Percentiles rank a stretch among this genome's conserved stretches.
Evolutionary conservation across 2,888 invertebrate species (phyloP).

Genomic region (Cheilosia vulpina): DNA sequence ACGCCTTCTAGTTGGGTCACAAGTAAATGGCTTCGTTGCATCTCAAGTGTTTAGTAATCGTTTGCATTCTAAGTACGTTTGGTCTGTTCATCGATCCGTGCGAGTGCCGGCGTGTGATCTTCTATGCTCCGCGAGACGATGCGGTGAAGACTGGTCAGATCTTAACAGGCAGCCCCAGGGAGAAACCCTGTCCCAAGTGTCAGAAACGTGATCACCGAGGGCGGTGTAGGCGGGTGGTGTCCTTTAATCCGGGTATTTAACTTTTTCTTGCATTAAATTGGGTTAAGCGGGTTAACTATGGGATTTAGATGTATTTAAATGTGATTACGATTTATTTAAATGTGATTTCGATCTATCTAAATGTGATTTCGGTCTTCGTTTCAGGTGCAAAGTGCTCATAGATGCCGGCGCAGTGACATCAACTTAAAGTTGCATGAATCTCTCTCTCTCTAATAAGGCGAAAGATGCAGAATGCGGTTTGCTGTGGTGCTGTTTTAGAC

Average conservation of each 20-base stretch:
- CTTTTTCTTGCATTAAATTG: background rate
- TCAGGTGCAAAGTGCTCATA: slow-evolving; percentile 42
- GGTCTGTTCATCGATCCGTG: slow-evolving; percentile 58
- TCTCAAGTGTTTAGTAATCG: slow-evolving; percentile 55
- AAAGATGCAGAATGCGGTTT: slow-evolving; percentile 4
- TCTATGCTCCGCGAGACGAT: slow-evolving; percentile 78
- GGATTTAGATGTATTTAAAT: background rate
- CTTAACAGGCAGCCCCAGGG: slow-evolving; percentile 77
- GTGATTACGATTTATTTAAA: slow-evolving; percentile 7
- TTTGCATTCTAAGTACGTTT: slow-evolving; percentile 51
- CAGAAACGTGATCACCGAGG: slow-evolving; percentile 82
- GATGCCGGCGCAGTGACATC: slow-evolving; percentile 22
- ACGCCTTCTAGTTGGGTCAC: background rate
- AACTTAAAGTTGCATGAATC: slow-evolving; percentile 54
- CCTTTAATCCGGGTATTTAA: slow-evolving; percentile 78
- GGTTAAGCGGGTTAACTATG: background rate
- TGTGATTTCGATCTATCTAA: background rate
- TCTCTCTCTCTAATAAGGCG: slow-evolving; percentile 33
- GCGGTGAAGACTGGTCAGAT: slow-evolving; percentile 79
- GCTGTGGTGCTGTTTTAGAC: slow-evolving; percentile 13
- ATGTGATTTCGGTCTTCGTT: slow-evolving; percentile 10
- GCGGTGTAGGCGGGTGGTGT: slow-evolving; percentile 79
- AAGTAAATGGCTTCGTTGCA: slow-evolving; percentile 61
- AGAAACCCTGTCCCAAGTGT: slow-evolving; percentile 80
- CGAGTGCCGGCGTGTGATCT: slow-evolving; percentile 80